Conservation (phyloP, 2,797 vertebrate species). For the Garrulus glandarius region DNA sequence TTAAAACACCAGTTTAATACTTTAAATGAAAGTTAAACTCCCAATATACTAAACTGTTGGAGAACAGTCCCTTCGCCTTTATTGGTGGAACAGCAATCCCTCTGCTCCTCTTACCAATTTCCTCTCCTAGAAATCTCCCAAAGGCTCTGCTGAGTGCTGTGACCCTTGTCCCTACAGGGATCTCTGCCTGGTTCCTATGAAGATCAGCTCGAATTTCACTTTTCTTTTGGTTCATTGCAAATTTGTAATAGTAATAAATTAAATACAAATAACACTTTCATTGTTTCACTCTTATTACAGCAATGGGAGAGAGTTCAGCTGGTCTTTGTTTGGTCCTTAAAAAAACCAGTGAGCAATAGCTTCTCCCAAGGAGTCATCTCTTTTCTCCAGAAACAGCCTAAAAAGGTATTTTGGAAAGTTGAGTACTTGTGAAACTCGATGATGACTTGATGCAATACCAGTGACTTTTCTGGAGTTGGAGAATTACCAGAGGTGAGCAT, state of each 20-base stretch:
- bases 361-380: not conserved
- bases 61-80: not conserved
- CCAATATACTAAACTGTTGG: not conserved
- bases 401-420: conserved; percentile 24
- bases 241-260: not conserved
- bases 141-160: not conserved
- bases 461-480: not conserved
- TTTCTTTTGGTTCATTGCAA: not conserved
- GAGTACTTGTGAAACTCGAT: not conserved
- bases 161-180: not conserved
- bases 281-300: not conserved
- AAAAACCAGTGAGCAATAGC: not conserved
- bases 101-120: not conserved
- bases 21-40: not conserved
- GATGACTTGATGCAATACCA: not conserved
- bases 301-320: not conserved
- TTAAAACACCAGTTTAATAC: not conserved
- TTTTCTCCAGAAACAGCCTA: not conserved
- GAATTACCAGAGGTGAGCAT: conserved; percentile 14
- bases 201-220: not conserved
- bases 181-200: not conserved
- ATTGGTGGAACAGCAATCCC: not conserved
- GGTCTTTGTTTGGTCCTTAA: not conserved
- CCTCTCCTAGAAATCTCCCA: not conserved
- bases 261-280: not conserved